Percentiles rank a stretch among this genome's conserved stretches.
These are phyloP conservation scores for Catalaphyllia jardinei DNA, from an alignment of 64 coral and sea anemone species.

Conservation along the genomic window DNA sequence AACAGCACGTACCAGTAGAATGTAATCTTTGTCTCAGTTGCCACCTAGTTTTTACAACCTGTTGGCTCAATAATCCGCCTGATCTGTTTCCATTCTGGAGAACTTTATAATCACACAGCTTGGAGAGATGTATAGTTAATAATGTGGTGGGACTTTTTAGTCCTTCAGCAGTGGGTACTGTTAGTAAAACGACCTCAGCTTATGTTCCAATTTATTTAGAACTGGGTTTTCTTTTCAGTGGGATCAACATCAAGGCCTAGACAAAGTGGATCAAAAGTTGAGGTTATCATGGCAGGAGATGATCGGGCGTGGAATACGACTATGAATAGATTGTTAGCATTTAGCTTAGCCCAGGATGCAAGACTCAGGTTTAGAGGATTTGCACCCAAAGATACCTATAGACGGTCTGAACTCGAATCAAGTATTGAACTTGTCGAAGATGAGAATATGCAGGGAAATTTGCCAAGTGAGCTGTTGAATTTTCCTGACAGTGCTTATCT, in stretches of 20 bases:
- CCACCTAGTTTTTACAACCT: too few relatives aligned
- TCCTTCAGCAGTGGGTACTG: too few relatives aligned
- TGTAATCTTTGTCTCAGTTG: too few relatives aligned
- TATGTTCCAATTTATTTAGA: too few relatives aligned
- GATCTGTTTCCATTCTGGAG: too few relatives aligned
- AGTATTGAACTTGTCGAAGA: conserved; percentile 1
- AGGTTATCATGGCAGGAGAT: not conserved
- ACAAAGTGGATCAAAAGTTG: not conserved
- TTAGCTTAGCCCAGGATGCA: not conserved
- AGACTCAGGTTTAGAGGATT: not conserved
- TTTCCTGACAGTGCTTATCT: not conserved
- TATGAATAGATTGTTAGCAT: not conserved
- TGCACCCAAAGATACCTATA: not conserved
- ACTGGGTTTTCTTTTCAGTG: not conserved
- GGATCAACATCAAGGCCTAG: not conserved
- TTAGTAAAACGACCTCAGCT: too few relatives aligned
- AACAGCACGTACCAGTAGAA: too few relatives aligned
- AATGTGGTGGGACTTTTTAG: too few relatives aligned
- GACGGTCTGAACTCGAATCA: not conserved
- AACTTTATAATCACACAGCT: too few relatives aligned
- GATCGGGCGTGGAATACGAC: not conserved
- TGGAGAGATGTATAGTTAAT: too few relatives aligned
- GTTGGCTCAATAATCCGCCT: too few relatives aligned
- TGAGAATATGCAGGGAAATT: not conserved
- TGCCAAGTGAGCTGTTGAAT: conserved; percentile 1